Conservation (phyloP, 1,140 invertebrate genomes). For the Armadillidium nasatum region DNA sequence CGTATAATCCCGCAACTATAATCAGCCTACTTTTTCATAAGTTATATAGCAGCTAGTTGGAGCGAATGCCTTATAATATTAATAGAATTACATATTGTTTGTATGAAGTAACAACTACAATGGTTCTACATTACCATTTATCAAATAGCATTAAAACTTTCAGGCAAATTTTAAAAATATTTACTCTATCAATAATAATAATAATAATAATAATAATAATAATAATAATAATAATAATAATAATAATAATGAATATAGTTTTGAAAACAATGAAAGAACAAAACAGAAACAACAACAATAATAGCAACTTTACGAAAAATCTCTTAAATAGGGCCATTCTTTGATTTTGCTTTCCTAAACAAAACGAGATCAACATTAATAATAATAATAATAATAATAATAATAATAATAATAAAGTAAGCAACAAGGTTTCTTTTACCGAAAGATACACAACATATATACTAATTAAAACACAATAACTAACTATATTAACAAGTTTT, state of each 20-base stretch:
- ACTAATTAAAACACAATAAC: no score
- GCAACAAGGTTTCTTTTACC: no score
- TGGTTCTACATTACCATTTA: neutral
- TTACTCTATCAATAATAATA: neutral
- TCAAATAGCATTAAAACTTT: neutral
- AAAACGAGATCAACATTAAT: neutral
- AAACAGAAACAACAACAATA: no score
- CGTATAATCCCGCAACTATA: no score
- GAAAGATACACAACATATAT: no score
- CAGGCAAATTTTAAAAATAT: neutral
- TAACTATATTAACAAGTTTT: no score
- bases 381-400: neutral
- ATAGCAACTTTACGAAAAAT: no score
- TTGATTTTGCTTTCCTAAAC: neutral
- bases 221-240: slow-evolving; percentile 1
- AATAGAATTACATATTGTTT: neutral
- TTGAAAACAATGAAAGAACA: no score
- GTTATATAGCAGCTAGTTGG: no score
- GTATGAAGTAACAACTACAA: neutral
- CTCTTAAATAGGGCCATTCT: neutral
- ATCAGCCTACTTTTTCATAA: no score
- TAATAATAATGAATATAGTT: neutral
- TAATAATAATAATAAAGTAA: neutral
- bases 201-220: neutral
- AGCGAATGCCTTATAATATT: neutral